Base-by-base conservation (phyloP, 2,797 vertebrate species). In the Florisuga fusca region DNA sequence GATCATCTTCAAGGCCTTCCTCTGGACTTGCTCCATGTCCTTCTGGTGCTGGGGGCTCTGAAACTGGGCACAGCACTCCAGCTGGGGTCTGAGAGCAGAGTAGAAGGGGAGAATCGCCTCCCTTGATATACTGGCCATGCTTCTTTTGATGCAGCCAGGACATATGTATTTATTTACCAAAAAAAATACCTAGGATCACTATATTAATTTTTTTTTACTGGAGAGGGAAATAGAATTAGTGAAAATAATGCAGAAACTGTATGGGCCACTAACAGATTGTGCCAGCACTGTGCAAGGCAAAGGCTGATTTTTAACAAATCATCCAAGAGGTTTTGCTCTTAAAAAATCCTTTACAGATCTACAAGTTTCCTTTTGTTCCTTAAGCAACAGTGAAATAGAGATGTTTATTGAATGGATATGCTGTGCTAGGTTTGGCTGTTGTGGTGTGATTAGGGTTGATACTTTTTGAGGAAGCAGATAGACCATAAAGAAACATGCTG, bases 401-500 rank as follows among this genome's bases (percentile, higher is more conserved):
- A 73, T 71, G 57, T 83, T 90, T 95, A 51, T 71, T 68, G 78
- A 90, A 63, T 17, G 84, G 84, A 67, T 94, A 33, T 5, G n/a
- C 78, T 89, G 20, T 82, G 64, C 92, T 83, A 83, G 86, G 64
- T 67, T 95, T 85, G 91, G 81, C 86, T 92, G 68, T 73, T 86
- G 87, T 18, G 54, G 36, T 50, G 57, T 31, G 88, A 58, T 90
- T 80, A 25, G 26, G 53, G 75, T 58, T 93, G 92, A 93, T 93
- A 31, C 33, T 80, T 87, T 83, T 55, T 87, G 67, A 74, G 95
- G 93, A 97, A 95, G 78, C 62, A 87, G 71, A 83, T 15, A 90
- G 72, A 83, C 90, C 68, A 12, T 77, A 72, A 89, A 84, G 86
- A 94, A 96, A 89, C 68, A 51, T 4, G 1, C 46, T 92, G 86